phyloP scores from a whole-genome alignment of 1,140 invertebrate genomes.

The Leguminivora glycinivorella region DNA sequence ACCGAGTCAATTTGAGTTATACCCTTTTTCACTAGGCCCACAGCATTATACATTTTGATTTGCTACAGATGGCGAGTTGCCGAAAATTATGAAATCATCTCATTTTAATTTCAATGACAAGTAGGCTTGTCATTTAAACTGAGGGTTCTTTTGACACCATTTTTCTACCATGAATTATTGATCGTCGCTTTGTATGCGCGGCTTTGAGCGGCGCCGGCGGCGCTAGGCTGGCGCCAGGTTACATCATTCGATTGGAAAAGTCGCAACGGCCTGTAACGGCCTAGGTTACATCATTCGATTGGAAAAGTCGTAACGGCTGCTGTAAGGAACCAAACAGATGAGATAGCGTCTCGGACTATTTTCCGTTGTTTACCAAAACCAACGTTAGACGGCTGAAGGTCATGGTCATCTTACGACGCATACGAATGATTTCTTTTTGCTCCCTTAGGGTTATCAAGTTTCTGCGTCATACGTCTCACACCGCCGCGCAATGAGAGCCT shows the following conservation, averaged over 20 bases:
- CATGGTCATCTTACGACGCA: not conserved
- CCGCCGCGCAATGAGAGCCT: too few species aligned
- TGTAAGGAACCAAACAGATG: constrained; percentile 45
- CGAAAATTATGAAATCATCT: not conserved
- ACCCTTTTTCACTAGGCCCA: too few species aligned
- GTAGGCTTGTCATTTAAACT: constrained; percentile 18
- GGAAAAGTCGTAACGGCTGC: constrained; percentile 64
- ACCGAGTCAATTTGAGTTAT: too few species aligned
- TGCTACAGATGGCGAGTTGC: constrained; percentile 19
- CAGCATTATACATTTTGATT: not conserved
- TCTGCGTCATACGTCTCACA: not conserved
- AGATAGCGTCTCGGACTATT: not conserved
- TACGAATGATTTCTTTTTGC: not conserved
- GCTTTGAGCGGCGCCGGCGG: constrained; percentile 35
- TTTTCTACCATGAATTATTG: constrained; percentile 29
- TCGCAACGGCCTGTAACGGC: constrained; percentile 55
- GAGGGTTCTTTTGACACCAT: constrained; percentile 25
- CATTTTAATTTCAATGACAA: constrained; percentile 3
- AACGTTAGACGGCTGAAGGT: not conserved
- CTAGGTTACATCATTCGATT: constrained; percentile 68
- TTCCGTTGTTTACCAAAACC: not conserved
- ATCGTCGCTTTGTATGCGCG: constrained; percentile 17
- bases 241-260: constrained; percentile 71
- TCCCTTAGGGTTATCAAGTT: not conserved
- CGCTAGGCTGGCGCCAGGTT: constrained; percentile 63